Evolutionary conservation across 1,140 invertebrate species (phyloP), one percentile per base, ranked within the genome.

Genomic region (Drosophila kepulauana): DNA sequence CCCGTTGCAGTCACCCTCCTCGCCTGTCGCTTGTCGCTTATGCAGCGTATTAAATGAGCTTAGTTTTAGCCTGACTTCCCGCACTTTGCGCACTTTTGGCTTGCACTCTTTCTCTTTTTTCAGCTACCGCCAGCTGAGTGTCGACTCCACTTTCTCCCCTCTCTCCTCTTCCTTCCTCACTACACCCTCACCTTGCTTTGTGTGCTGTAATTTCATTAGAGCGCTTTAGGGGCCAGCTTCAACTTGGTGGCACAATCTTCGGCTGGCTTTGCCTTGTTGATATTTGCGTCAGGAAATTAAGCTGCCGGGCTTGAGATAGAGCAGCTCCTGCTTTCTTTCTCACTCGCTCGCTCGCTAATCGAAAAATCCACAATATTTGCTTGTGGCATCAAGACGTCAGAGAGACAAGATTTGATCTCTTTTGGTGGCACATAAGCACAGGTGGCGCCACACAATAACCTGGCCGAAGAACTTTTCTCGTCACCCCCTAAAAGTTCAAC

Each of bases 31-130:
- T 13, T 41, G 33, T 82, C 81, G 81, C 78, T 85, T 85, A 85
- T 85, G 82, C 82, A 81, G 70, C 84, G 82, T 77, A 87, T 87
- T 87, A 87, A 87, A 84, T 75, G 80, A 84, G 84, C 84, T 88
- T 88, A 88, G 84, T 89, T 88, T 82, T 88, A 84, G 84, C 80
- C 80, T 88, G 84, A 88, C 84, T 88, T 87, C 66, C 84, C 80
- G 78, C 84, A 41, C 38, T 41, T 41, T 41, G 61, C 13, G 15
- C 79, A 82, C 82, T 86, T 86, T 86, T 86, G 82, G 82, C 82
- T 87, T 82, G 82, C 79, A 85, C 43, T 62, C 43, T 35, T 35
- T 35, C 20, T 25, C 20, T 25, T 25, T 35, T 10, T 74, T 67
- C 71, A 59, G 52, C 54, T 4, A 25, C 20, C 20, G 20, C 54